These are phyloP conservation scores for Knipowitschia caucasica DNA, from an alignment of 2,797 vertebrate species.

Conservation along the genomic window DNA sequence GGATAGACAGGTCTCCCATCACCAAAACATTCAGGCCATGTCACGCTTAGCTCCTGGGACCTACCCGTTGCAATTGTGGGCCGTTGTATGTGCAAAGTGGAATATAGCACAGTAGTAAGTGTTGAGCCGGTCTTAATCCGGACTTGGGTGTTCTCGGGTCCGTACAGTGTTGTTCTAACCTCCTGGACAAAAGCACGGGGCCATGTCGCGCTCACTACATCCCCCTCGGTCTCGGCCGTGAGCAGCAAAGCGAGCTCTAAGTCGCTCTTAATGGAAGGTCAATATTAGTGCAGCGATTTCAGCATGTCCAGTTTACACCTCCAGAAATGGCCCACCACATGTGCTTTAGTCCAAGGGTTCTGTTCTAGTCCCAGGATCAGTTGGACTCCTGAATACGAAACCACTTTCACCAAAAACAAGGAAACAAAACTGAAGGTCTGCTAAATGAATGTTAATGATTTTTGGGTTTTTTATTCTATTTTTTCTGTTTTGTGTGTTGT, in stretches of 20 bases:
- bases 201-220: constrained; percentile 59
- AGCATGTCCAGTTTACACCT: constrained; percentile 52
- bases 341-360: constrained; percentile 7
- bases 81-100: background rate
- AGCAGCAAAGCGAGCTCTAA: constrained; percentile 57
- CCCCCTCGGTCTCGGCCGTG: constrained; percentile 45
- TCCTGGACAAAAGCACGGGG: constrained; percentile 33
- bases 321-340: constrained; percentile 30
- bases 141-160: constrained; percentile 49
- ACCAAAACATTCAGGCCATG: too few relatives aligned
- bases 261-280: constrained; percentile 72
- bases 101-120: constrained; percentile 6
- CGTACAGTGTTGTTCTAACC: constrained; percentile 70
- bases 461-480: too few relatives aligned
- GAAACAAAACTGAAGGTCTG: too few relatives aligned
- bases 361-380: constrained; percentile 4
- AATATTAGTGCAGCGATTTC: constrained; percentile 67
- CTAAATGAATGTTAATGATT: too few relatives aligned
- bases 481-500: too few relatives aligned
- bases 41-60: too few relatives aligned
- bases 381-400: background rate
- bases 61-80: too few relatives aligned
- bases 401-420: too few relatives aligned
- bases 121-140: constrained; percentile 56
- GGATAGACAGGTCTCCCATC: too few relatives aligned